Evolutionary conservation across 1,140 invertebrate species (phyloP).

Genomic region (Centruroides vittatus): DNA sequence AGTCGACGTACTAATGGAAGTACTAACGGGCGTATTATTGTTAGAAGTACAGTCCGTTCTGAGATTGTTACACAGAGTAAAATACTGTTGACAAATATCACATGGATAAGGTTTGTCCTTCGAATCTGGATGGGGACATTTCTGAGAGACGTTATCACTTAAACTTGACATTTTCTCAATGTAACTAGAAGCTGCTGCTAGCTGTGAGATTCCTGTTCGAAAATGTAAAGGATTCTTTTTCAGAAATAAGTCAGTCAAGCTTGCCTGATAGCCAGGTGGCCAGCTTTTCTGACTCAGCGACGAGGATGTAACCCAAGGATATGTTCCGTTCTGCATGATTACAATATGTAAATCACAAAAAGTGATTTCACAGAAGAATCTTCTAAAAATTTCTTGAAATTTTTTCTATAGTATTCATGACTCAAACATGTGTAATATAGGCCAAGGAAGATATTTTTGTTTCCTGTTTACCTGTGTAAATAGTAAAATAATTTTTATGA

Average conservation of each 20-base stretch:
- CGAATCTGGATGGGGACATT: constrained; percentile 17
- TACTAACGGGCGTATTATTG: constrained; percentile 9
- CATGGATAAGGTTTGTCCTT: constrained; percentile 18
- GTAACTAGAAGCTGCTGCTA: constrained; percentile 20
- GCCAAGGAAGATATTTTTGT: no score
- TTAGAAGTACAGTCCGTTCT: constrained; percentile 16
- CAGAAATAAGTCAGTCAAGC: constrained; percentile 20
- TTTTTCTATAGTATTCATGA: no score
- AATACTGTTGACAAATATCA: constrained; percentile 18
- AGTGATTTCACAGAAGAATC: no score
- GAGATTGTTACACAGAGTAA: constrained; percentile 4
- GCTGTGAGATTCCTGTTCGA: constrained; percentile 19
- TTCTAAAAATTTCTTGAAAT: no score
- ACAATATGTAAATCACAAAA: no score
- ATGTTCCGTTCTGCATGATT: constrained; percentile 19
- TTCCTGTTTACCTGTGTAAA: no score
- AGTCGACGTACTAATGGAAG: constrained; percentile 9
- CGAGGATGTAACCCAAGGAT: constrained; percentile 16
- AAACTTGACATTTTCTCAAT: constrained; percentile 20
- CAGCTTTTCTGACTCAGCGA: constrained; percentile 14
- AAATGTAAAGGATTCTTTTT: constrained; percentile 20
- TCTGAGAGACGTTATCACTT: constrained; percentile 9
- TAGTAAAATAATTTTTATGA: no score
- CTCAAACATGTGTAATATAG: no score
- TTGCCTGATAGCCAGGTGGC: constrained; percentile 20